A percentile compares a stretch with the other conserved stretches of the same genome.
These are phyloP conservation scores for Muntiacus reevesi DNA, from an alignment of 2,113 vertebrate species.

Conservation along the genomic window DNA sequence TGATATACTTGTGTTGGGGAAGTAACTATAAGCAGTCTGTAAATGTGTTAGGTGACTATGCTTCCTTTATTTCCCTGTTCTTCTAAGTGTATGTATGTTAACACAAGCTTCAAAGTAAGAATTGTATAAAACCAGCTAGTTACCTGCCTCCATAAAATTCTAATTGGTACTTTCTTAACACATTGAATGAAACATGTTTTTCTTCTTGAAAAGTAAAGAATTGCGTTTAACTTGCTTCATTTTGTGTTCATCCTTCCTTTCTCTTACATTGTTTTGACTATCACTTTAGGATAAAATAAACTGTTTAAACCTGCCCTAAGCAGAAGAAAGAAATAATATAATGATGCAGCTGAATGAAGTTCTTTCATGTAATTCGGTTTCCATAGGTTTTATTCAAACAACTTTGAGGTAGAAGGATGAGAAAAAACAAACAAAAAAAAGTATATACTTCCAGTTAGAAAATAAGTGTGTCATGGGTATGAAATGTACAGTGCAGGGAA, in stretches of 20 bases:
- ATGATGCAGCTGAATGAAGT: background rate
- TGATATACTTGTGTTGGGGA: background rate
- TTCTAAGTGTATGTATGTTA: background rate
- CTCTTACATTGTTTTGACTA: background rate
- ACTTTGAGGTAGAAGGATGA: background rate
- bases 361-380: background rate
- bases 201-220: background rate
- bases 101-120: background rate
- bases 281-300: conserved; percentile 9
- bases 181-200: background rate
- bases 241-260: background rate
- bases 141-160: background rate
- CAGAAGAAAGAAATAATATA: background rate
- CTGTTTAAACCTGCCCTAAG: background rate
- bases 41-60: background rate
- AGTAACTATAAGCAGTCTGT: background rate
- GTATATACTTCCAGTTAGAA: background rate
- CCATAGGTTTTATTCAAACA: background rate
- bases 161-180: background rate
- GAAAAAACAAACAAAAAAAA: background rate
- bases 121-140: background rate
- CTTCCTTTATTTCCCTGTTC: background rate
- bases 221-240: background rate
- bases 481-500: background rate
- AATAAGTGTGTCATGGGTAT: background rate